These are phyloP conservation scores for Variabilichromis moorii DNA, from an alignment of 2,113 vertebrate species.

Conservation along the genomic window DNA sequence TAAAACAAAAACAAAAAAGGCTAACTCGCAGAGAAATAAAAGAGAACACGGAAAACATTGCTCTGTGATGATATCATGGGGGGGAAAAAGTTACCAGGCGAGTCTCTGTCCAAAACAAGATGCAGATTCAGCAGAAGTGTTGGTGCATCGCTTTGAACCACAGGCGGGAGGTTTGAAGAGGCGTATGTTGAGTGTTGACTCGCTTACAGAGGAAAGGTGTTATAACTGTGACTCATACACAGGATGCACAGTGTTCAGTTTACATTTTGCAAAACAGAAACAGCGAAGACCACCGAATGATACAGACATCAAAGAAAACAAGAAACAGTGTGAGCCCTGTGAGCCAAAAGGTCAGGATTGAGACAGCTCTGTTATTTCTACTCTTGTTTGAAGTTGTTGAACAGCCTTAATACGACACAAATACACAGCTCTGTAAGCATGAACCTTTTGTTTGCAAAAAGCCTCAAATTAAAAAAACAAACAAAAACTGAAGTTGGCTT, in stretches of 20 bases:
- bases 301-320: neutral
- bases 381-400: neutral
- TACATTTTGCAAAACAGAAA: neutral
- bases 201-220: neutral
- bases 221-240: neutral
- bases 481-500: rapidly evolving
- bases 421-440: neutral
- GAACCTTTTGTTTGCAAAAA: neutral
- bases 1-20: neutral
- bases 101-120: neutral
- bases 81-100: rapidly evolving
- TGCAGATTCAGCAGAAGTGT: neutral
- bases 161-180: neutral
- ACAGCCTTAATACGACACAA: neutral
- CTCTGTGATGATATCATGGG: neutral
- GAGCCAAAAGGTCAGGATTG: neutral
- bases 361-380: neutral
- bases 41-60: neutral
- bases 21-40: neutral
- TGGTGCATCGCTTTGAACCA: neutral
- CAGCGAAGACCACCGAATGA: neutral
- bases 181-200: neutral
- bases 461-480: rapidly evolving
- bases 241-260: neutral
- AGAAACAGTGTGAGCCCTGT: neutral